Conservation (phyloP, 2,888 invertebrate genomes). For the Scaptomyza cyrtandrae region DNA sequence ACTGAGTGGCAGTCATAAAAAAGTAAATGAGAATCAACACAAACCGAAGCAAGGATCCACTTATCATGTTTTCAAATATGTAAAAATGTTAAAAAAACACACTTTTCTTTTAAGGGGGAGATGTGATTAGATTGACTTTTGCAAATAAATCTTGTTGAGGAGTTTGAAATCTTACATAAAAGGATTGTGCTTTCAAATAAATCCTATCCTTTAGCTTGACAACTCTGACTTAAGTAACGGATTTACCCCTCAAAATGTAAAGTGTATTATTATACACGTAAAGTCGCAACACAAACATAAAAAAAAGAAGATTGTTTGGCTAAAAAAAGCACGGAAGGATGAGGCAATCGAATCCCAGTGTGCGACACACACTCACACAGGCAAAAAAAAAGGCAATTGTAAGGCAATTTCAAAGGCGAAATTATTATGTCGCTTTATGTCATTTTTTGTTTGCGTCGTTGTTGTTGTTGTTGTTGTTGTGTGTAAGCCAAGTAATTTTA, state of each 20-base stretch:
- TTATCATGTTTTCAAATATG: neutral
- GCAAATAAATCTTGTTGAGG: neutral
- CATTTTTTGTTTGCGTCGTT: slow-evolving; percentile 33
- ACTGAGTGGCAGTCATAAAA: slow-evolving; percentile 46
- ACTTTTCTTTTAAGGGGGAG: no score
- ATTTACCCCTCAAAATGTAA: neutral
- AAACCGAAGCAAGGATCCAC: slow-evolving; percentile 26
- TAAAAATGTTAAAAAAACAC: neutral
- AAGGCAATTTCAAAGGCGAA: slow-evolving; percentile 77
- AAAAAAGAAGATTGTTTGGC: slow-evolving; percentile 12
- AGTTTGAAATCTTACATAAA: neutral
- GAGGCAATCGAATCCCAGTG: slow-evolving; percentile 43
- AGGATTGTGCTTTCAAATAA: neutral
- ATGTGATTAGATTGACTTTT: neutral
- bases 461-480: slow-evolving; percentile 16
- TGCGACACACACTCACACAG: slow-evolving; percentile 6
- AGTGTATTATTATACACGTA: slow-evolving; percentile 45
- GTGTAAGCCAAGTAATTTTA: slow-evolving; percentile 5
- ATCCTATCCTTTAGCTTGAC: neutral
- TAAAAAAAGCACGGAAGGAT: neutral
- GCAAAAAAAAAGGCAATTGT: slow-evolving; percentile 65
- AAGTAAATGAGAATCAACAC: neutral
- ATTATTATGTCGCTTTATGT: slow-evolving; percentile 79
- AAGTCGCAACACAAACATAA: slow-evolving; percentile 38
- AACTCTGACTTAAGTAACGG: neutral